phyloP scores from a whole-genome alignment of 2,797 vertebrate species.

The Lacerta agilis region DNA sequence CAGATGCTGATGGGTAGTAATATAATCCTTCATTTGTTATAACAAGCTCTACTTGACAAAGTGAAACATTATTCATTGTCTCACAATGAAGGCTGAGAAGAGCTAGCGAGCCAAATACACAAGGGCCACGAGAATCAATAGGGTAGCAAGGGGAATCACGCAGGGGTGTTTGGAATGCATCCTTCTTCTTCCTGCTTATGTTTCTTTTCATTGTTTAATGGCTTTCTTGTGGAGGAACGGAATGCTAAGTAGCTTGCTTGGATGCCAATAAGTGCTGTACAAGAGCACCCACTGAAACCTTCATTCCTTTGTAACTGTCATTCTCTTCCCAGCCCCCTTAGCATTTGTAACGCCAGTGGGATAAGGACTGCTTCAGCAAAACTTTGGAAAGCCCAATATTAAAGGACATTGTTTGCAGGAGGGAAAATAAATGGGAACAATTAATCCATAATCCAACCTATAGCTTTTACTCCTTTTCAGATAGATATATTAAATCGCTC shows the following conservation, averaged over 20 bases:
- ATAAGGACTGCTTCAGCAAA: slow-evolving; percentile 50
- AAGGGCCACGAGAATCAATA: slow-evolving; percentile 57
- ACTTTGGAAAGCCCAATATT: neutral
- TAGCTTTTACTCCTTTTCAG: neutral
- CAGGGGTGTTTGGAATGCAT: slow-evolving; percentile 54
- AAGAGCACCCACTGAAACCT: slow-evolving; percentile 41
- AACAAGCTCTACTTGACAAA: slow-evolving; percentile 25
- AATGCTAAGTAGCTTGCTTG: slow-evolving; percentile 57
- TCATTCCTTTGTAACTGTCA: slow-evolving; percentile 17
- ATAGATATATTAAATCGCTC: neutral
- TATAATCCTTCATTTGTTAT: neutral
- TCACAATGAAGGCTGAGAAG: slow-evolving; percentile 54
- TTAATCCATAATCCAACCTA: neutral
- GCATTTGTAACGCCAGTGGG: slow-evolving; percentile 32
- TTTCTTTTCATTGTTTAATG: slow-evolving; percentile 57
- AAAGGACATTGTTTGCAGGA: slow-evolving; percentile 2
- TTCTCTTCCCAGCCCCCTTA: slow-evolving; percentile 29
- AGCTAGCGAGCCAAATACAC: slow-evolving; percentile 50
- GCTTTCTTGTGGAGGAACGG: slow-evolving; percentile 44
- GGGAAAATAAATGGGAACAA: neutral
- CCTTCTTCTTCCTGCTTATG: slow-evolving; percentile 50
- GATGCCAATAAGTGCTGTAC: slow-evolving; percentile 57
- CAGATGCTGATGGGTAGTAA: slow-evolving; percentile 20
- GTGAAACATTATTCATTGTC: slow-evolving; percentile 45
- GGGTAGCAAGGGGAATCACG: slow-evolving; percentile 35